A percentile compares a stretch with the other conserved stretches of the same genome.
Evolutionary conservation across 1,140 invertebrate species (phyloP).

Genomic region (Ctenoplectra terminalis): DNA sequence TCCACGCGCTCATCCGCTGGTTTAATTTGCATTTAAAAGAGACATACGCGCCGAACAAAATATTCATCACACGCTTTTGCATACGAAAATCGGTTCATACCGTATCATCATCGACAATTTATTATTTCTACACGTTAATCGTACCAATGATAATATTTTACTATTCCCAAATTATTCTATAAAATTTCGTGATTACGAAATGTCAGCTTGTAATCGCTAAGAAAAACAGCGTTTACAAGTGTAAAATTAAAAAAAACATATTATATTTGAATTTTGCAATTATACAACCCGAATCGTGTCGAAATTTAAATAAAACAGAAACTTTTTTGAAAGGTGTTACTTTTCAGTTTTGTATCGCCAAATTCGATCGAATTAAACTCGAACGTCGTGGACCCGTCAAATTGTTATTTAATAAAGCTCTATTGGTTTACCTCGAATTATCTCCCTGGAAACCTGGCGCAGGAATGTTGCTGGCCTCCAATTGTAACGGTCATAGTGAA

Average conservation of each 20-base stretch:
- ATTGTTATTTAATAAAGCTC: constrained; percentile 12
- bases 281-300: not conserved
- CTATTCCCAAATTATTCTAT: not conserved
- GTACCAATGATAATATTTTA: not conserved
- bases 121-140: constrained; percentile 4
- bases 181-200: no score
- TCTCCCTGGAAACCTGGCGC: constrained; percentile 15
- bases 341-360: no score
- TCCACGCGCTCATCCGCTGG: not conserved
- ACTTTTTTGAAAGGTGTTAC: no score
- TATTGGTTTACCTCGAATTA: constrained; percentile 41
- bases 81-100: not conserved
- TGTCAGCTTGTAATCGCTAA: no score
- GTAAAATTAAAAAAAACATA: no score
- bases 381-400: not conserved
- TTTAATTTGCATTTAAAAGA: constrained; percentile 34
- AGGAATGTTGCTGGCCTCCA: not conserved
- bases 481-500: constrained; percentile 45
- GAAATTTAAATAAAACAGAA: not conserved
- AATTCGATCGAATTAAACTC: not conserved
- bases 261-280: no score
- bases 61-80: constrained; percentile 21
- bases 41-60: not conserved
- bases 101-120: constrained; percentile 2
- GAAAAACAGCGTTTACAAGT: no score